Percentiles rank a stretch among this genome's conserved stretches.
These are phyloP conservation scores for Muscidifurax raptorellus DNA, from an alignment of 1,140 invertebrate species.

Conservation along the genomic window DNA sequence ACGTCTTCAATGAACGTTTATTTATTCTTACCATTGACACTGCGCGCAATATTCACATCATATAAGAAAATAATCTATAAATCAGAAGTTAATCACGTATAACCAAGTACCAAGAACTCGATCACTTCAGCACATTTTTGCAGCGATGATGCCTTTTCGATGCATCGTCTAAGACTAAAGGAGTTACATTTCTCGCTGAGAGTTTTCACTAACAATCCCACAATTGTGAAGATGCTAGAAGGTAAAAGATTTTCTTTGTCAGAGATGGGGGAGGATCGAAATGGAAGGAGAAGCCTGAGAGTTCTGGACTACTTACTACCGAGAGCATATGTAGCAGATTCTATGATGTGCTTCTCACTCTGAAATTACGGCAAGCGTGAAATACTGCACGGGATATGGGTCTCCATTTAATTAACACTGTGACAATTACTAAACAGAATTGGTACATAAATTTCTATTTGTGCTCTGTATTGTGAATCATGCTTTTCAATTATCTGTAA, in stretches of 20 bases:
- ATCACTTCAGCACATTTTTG: constrained; percentile 22
- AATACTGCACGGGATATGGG: not conserved
- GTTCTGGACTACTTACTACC: constrained; percentile 69
- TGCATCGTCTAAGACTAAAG: constrained; percentile 65
- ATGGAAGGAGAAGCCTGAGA: constrained; percentile 61
- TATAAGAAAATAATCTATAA: not conserved
- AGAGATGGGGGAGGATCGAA: constrained; percentile 54
- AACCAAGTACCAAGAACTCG: no score
- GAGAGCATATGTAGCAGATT: constrained; percentile 41
- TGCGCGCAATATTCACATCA: constrained; percentile 9
- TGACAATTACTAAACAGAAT: not conserved
- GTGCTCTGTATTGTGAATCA: no score
- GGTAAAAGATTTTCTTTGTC: constrained; percentile 68
- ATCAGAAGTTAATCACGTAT: not conserved
- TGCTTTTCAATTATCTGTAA: not conserved
- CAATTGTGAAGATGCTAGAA: constrained; percentile 52
- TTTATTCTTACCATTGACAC: constrained; percentile 47
- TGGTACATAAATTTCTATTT: not conserved
- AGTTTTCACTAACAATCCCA: constrained; percentile 70
- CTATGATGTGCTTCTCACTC: constrained; percentile 35
- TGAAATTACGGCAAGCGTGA: constrained; percentile 25
- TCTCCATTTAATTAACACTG: not conserved
- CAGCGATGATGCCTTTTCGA: constrained; percentile 58
- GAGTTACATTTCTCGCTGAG: constrained; percentile 57
- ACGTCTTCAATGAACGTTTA: no score